Evolutionary conservation across 2,113 vertebrate genomes (phyloP), one percentile per base, ranked within the genome.

Genomic region (Boulengeromyrus knoepffleri): DNA sequence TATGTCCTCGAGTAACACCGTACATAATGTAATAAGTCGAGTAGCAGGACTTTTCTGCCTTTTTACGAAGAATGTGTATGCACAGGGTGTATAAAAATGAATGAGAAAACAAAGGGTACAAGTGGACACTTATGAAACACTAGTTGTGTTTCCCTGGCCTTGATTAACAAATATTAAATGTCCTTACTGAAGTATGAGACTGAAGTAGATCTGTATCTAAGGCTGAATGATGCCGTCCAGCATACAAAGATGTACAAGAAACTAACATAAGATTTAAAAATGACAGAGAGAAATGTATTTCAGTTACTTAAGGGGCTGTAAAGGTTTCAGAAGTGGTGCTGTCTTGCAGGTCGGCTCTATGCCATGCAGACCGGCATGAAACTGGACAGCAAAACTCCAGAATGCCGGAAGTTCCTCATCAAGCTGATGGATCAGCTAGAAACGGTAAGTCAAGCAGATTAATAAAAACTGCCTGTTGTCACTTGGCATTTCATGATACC

Each of bases 301-400:
- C 17, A 19, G 27, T 42, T 19, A 42, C 13, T 42, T 80, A 36
- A 39, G 39, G 36, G 74, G 5, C 74, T 80, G 12, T 80, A 85
- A 47, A 84, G 39, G 83, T 21, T 13, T 85, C 45, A 85, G 45
- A 5, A 6, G 7, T 9, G 27, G 2, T 92, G 83, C 77, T 21
- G 80, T 93, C 92, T 93, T 93, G 21, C 95, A 99, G 98, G 98
- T 93, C 98, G 98, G 85, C 97, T 99, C 66, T 99, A 98, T 90
- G 96, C 97, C 2, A 98, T 99, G 98, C 99, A 99, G 94, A 97
- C 97, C 0, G 98, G 98, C 84, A 99, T 99, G 98, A 99, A 98
- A 94, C 96, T 99, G 95, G 99, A 99, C 92, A 98, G 97, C 93
- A 99, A 99, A 95, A 97, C 96, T 0, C 98, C 98, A 24, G 98